Conservation (phyloP, 2,113 vertebrate species). For the Nothobranchius furzeri region DNA sequence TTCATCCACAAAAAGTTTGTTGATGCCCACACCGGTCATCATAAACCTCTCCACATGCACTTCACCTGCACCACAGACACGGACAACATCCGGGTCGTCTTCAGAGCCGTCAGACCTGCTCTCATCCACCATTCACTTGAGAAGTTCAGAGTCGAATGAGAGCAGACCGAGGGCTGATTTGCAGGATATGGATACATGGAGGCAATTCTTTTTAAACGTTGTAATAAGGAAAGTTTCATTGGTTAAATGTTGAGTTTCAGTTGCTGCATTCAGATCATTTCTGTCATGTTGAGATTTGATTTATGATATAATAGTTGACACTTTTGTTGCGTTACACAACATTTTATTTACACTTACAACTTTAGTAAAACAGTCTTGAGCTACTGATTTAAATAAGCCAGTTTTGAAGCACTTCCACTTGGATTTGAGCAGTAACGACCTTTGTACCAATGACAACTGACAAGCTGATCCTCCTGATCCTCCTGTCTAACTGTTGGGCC, state of each 20-base stretch:
- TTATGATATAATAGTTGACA: no score
- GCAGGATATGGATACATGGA: no score
- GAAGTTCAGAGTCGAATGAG: no score
- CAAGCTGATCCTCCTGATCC: constrained; percentile 24
- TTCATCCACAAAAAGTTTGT: constrained; percentile 85
- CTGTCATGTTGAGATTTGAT: no score
- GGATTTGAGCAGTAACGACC: constrained; percentile 33
- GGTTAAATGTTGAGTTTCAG: no score
- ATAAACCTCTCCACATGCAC: constrained; percentile 82
- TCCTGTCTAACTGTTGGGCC: constrained; percentile 22
- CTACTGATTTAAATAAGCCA: constrained; percentile 39
- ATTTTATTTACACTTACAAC: no score
- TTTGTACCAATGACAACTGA: constrained; percentile 56
- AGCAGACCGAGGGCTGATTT: no score
- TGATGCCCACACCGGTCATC: constrained; percentile 75
- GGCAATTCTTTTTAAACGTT: no score
- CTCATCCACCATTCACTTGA: no score
- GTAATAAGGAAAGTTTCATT: no score
- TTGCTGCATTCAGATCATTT: no score
- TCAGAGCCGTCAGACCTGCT: constrained; percentile 77
- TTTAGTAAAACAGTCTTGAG: background rate
- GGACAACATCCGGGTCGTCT: constrained; percentile 84
- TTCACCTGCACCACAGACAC: constrained; percentile 89
- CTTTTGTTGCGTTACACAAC: no score
- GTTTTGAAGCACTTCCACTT: background rate